phyloP scores from a whole-genome alignment of 2,797 vertebrate genomes.

The Oryzias dopingdopingensis region DNA sequence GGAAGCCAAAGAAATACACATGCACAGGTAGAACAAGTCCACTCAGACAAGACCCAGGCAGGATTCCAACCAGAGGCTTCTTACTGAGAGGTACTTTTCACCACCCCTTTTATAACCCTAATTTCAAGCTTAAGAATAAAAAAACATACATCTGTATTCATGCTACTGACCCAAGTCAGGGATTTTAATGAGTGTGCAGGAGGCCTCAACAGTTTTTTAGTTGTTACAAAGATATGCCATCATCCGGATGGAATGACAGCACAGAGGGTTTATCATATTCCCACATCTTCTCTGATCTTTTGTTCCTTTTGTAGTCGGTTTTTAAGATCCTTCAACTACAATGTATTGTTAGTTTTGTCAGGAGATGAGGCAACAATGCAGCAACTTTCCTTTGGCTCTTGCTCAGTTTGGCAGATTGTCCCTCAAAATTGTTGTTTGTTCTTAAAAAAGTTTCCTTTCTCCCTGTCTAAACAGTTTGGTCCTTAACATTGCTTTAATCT shows the following conservation, averaged over 20 bases:
- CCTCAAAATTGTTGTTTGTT: conserved; percentile 16
- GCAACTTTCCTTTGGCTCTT: conserved; percentile 36
- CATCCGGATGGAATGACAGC: conserved; percentile 44
- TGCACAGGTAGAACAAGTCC: no score
- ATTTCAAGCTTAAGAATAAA: no score
- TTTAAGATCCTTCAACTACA: conserved; percentile 33
- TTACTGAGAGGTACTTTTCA: no score
- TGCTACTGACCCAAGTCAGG: not conserved
- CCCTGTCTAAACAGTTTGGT: conserved; percentile 2
- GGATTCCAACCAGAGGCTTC: no score
- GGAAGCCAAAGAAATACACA: no score
- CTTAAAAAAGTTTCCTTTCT: conserved; percentile 10
- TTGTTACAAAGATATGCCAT: conserved; percentile 50
- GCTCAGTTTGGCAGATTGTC: conserved; percentile 13
- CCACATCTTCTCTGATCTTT: conserved; percentile 51
- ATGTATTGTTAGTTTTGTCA: conserved; percentile 35
- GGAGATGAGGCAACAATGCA: conserved; percentile 46
- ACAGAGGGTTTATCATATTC: conserved; percentile 35
- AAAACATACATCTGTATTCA: no score
- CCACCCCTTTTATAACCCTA: no score
- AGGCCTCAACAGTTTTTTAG: conserved; percentile 22
- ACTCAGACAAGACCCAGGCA: no score
- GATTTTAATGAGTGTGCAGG: conserved; percentile 9
- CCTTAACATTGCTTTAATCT: not conserved
- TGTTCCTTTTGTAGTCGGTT: conserved; percentile 42